These are phyloP conservation scores for Melangyna quadrimaculata DNA, from an alignment of 2,888 invertebrate species.

Conservation along the genomic window DNA sequence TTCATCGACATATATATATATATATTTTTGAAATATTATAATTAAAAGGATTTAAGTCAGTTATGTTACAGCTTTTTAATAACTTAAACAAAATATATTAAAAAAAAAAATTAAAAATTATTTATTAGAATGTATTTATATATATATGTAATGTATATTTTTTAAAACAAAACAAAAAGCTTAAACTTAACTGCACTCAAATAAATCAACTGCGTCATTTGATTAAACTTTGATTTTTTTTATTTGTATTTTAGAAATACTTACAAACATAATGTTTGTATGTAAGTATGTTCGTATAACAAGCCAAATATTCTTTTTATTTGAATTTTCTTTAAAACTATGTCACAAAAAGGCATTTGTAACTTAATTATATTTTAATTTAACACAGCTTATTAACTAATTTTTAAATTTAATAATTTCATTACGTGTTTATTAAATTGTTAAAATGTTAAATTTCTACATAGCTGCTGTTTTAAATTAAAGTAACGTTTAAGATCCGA, in stretches of 20 bases:
- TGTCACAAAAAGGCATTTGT: not conserved
- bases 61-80: conserved; percentile 65
- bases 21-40: not conserved
- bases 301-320: not conserved
- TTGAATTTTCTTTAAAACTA: not conserved
- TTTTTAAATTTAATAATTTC: too few species aligned
- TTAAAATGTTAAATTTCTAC: too few species aligned
- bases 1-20: conserved; percentile 4
- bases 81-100: not conserved
- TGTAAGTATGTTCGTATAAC: too few species aligned
- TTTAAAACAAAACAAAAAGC: conserved; percentile 42
- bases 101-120: not conserved
- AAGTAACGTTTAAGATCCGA: too few species aligned
- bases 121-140: not conserved
- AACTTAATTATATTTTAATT: not conserved
- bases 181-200: conserved; percentile 40
- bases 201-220: conserved; percentile 31
- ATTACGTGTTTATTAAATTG: too few species aligned
- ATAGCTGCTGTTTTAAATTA: too few species aligned
- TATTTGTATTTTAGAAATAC: not conserved
- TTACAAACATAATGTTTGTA: not conserved
- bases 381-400: too few species aligned
- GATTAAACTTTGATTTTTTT: conserved; percentile 2
- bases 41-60: conserved; percentile 38
- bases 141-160: too few species aligned